Conservation (phyloP, 1,140 invertebrate species). For the Tribolium castaneum region DNA sequence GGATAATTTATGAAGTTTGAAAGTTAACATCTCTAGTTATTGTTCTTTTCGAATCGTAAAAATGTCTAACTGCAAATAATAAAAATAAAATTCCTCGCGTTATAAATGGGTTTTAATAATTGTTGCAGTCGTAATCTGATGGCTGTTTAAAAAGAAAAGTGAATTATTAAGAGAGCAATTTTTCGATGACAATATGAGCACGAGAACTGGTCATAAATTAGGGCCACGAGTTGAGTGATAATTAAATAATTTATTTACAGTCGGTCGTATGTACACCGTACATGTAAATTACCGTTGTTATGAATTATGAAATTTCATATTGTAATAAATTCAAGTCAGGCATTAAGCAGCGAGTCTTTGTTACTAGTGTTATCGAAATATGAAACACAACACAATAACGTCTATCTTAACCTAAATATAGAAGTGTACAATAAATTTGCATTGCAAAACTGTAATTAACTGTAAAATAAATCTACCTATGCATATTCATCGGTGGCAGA, state of each 20-base stretch:
- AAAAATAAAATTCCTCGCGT: neutral
- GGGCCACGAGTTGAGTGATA: neutral
- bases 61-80: constrained; percentile 23
- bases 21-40: constrained; percentile 27
- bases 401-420: constrained; percentile 42
- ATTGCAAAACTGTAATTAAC: constrained; percentile 48
- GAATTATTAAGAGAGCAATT: constrained; percentile 1
- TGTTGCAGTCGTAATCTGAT: constrained; percentile 1
- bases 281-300: constrained; percentile 24
- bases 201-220: constrained; percentile 8
- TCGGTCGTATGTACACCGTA: constrained; percentile 6
- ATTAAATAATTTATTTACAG: constrained; percentile 32
- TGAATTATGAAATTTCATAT: constrained; percentile 35
- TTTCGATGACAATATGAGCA: constrained; percentile 18
- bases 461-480: constrained; percentile 42
- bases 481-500: constrained; percentile 42
- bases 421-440: constrained; percentile 43
- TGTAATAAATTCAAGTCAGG: constrained; percentile 34
- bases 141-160: neutral
- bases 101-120: neutral
- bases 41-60: constrained; percentile 22
- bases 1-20: constrained; percentile 30
- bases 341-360: constrained; percentile 23
- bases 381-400: constrained; percentile 23
- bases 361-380: constrained; percentile 34